Conservation (phyloP, 2,797 vertebrate species). For the Parauchenoglanis punctatus region DNA sequence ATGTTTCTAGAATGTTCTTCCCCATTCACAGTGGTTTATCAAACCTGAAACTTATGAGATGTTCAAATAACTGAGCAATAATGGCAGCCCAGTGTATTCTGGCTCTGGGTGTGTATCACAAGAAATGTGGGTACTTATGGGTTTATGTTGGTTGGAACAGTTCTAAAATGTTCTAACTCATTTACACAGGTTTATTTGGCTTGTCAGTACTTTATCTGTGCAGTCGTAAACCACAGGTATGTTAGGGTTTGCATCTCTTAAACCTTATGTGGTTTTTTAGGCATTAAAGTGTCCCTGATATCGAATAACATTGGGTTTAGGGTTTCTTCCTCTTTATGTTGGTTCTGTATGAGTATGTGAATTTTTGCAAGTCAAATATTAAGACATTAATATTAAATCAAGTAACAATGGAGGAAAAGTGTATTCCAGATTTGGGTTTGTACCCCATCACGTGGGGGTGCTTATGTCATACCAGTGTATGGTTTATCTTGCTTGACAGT, state of each 20-base stretch:
- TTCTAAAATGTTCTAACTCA: not conserved
- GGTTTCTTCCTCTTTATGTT: not conserved
- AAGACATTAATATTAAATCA: not conserved
- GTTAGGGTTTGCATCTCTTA: not conserved
- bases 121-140: not conserved
- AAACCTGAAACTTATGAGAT: not conserved
- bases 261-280: not conserved
- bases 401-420: not conserved
- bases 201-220: not conserved
- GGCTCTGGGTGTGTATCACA: not conserved
- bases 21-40: not conserved
- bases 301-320: not conserved
- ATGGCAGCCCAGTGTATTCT: not conserved
- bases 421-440: not conserved
- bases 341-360: not conserved
- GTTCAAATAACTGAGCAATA: not conserved
- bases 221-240: not conserved
- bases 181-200: not conserved
- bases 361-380: not conserved
- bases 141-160: not conserved
- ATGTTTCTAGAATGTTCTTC: not conserved
- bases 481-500: not conserved
- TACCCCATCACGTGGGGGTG: not conserved
- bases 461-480: not conserved
- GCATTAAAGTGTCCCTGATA: not conserved